Evolutionary conservation across 2,888 invertebrate genomes (phyloP).

Genomic region (Pomacea canaliculata): DNA sequence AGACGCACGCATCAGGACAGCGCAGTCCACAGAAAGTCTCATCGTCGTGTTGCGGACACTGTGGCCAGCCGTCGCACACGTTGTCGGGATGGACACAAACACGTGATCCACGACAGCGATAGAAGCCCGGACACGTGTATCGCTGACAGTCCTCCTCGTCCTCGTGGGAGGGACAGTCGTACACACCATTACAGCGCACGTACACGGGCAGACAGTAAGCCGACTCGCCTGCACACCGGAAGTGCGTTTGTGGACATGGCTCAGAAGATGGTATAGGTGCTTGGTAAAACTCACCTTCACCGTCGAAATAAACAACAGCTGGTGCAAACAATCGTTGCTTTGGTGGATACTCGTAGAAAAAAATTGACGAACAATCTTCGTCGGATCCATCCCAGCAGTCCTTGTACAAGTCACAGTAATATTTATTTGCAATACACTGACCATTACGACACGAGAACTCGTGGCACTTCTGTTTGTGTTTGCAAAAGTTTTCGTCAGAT

Average conservation of each 20-base stretch:
- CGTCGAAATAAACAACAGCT: conserved; percentile 8
- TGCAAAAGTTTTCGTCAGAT: conserved; percentile 60
- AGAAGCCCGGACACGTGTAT: conserved; percentile 20
- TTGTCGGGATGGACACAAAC: conserved; percentile 26
- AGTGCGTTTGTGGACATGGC: conserved; percentile 16
- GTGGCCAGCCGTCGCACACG: conserved; percentile 24
- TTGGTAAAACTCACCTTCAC: not conserved
- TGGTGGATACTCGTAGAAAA: not conserved
- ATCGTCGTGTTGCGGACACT: conserved; percentile 1
- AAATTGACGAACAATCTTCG: conserved; percentile 4
- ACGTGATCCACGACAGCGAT: conserved; percentile 21
- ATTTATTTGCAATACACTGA: conserved; percentile 12
- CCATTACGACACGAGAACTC: conserved; percentile 23
- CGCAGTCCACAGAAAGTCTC: not conserved
- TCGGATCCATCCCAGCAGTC: conserved; percentile 33
- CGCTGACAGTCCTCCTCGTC: conserved; percentile 18
- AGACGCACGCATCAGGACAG: conserved; percentile 18
- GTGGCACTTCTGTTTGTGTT: not conserved
- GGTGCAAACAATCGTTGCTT: conserved; percentile 10
- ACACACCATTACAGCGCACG: conserved; percentile 14
- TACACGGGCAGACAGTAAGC: conserved; percentile 22
- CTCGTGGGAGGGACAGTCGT: conserved; percentile 22
- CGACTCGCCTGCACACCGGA: not conserved
- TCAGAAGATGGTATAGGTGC: not conserved
- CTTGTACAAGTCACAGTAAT: conserved; percentile 18